These are phyloP conservation scores for Romanogobio albipinnatus DNA, from an alignment of 2,113 vertebrate genomes.

Conservation along the genomic window DNA sequence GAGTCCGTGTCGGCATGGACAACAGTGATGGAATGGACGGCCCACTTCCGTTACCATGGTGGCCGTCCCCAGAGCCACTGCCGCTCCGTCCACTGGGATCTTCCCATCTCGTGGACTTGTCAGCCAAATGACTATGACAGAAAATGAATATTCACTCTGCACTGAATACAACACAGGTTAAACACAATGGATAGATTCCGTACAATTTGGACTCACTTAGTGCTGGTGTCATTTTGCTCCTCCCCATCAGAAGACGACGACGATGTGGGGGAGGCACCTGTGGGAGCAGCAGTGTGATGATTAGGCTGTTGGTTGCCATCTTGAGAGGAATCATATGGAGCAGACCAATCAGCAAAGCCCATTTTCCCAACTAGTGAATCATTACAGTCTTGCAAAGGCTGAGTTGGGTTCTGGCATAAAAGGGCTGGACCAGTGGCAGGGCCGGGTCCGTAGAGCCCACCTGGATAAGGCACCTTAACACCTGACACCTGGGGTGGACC, in stretches of 20 bases:
- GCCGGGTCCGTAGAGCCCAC: conserved; percentile 79
- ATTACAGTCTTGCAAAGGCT: conserved; percentile 80
- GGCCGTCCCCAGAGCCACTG: conserved; percentile 72
- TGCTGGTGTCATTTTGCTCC: conserved; percentile 82
- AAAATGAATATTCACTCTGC: not conserved
- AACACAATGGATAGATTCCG: not conserved
- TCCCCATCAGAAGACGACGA: conserved; percentile 89
- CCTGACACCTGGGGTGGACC: conserved; percentile 75
- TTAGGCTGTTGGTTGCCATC: conserved; percentile 79
- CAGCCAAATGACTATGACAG: conserved; percentile 79
- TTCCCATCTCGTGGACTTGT: conserved; percentile 83
- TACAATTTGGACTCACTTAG: conserved; percentile 78
- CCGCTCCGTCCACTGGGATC: conserved; percentile 73
- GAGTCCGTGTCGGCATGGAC: conserved; percentile 91
- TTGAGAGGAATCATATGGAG: conserved; percentile 83
- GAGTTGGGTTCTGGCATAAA: conserved; percentile 78
- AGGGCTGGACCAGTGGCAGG: conserved; percentile 72
- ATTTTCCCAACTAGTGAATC: conserved; percentile 78
- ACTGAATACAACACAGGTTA: not conserved
- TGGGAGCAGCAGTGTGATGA: conserved; percentile 78
- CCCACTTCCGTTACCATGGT: conserved; percentile 78
- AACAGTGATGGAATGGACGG: conserved; percentile 89
- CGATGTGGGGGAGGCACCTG: conserved; percentile 83
- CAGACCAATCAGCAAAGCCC: conserved; percentile 84
- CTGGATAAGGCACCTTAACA: conserved; percentile 85